phyloP scores from a whole-genome alignment of 2,113 vertebrate species.

The Phrynocephalus versicolor region DNA sequence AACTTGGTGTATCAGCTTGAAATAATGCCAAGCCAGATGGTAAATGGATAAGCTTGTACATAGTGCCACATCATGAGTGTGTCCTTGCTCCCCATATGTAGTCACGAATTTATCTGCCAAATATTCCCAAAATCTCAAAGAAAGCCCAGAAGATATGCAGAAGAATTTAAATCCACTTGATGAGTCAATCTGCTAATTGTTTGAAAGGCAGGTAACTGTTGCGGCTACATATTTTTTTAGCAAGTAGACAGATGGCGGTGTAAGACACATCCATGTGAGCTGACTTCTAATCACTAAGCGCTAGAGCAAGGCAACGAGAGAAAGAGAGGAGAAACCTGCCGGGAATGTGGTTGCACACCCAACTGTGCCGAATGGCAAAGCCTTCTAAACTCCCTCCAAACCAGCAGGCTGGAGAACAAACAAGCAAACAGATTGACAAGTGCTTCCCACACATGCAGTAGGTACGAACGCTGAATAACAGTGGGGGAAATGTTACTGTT shows the following conservation, averaged over 20 bases:
- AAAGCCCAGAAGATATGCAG: not conserved
- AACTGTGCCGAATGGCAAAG: conserved; percentile 46
- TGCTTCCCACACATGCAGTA: conserved; percentile 50
- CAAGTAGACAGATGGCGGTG: not conserved
- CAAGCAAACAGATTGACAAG: conserved; percentile 57
- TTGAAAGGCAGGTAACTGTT: not conserved
- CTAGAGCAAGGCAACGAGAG: not conserved
- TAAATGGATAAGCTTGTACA: not conserved
- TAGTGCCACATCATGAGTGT: not conserved
- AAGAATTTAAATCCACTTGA: not conserved
- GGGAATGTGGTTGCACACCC: conserved; percentile 3
- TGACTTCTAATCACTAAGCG: conserved; percentile 23
- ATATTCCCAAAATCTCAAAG: not conserved
- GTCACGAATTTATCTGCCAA: not conserved
- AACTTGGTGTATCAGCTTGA: not conserved
- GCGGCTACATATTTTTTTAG: not conserved
- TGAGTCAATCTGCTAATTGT: not conserved
- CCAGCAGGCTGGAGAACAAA: conserved; percentile 48
- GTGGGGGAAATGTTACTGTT: conserved; percentile 21
- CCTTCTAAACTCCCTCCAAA: conserved; percentile 59
- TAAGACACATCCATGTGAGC: conserved; percentile 17
- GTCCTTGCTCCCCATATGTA: not conserved
- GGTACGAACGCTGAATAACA: conserved; percentile 50
- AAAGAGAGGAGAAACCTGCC: not conserved
- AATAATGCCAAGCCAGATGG: not conserved